phyloP scores from a whole-genome alignment of 37 sponge, comb jelly and placozoan species.

The Petrosia ficiformis region DNA sequence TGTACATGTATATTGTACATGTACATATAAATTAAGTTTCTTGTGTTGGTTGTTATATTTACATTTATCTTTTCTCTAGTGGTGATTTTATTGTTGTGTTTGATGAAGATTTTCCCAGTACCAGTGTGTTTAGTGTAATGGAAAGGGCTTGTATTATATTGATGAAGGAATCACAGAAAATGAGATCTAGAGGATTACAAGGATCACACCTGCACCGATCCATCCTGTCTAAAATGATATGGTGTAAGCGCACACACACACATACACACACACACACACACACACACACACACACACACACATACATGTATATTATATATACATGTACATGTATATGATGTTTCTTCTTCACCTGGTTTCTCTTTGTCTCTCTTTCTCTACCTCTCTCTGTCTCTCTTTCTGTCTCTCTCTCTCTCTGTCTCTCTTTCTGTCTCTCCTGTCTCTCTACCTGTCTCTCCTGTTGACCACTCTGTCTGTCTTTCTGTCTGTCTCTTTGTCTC shows the following conservation, averaged over 20 bases:
- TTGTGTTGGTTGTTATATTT: background rate
- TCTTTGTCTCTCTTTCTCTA: too few relatives aligned
- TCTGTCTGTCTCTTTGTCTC: too few relatives aligned
- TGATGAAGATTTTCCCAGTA: background rate
- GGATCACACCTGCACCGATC: background rate
- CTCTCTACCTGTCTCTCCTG: too few relatives aligned
- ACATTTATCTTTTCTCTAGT: background rate
- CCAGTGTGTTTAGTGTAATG: background rate
- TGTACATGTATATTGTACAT: background rate
- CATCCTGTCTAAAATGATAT: background rate
- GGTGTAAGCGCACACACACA: constrained; percentile 8
- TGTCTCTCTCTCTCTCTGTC: too few relatives aligned
- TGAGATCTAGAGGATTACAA: background rate
- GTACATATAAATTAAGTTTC: too few relatives aligned
- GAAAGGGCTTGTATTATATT: background rate
- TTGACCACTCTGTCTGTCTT: too few relatives aligned
- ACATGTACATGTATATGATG: background rate
- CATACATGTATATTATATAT: too few relatives aligned
- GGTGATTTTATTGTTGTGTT: background rate
- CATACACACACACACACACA: too few relatives aligned
- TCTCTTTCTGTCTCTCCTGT: too few relatives aligned
- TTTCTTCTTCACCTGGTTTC: background rate
- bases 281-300: too few relatives aligned
- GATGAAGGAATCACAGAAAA: constrained; percentile 5
- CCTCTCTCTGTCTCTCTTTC: too few relatives aligned